Base-by-base conservation (phyloP, 2,888 invertebrate species). In the Ypsolopha scabrella region DNA sequence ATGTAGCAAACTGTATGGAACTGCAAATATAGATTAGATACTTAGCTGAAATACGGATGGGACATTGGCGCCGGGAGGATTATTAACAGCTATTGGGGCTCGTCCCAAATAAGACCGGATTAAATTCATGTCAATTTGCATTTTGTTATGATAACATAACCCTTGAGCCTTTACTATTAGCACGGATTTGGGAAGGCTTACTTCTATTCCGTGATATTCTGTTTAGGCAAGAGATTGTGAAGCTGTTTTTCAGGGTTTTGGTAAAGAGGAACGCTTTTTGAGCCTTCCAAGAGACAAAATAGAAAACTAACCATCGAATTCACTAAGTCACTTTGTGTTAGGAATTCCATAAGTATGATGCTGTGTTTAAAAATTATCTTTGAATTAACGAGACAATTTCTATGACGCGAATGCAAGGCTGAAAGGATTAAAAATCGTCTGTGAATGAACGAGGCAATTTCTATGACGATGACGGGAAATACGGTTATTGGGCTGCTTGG, bases 71-170 rank as follows among this genome's bases (percentile, higher is more conserved):
- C 52, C 57, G 51, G 55, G 58, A 60, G 71, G 74, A 79, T 78
- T 81, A 80, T 75, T 72, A 79, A 75, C 78, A 73, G 77, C 75
- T 80, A 80, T 77, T 72, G 74, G n/a, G 67, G 65, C 72, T 80
- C 71, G 68, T 67, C 70, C 70, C 41, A 71, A 65, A 71, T 80
- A 80, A 78, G 68, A 70, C 72, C 68, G 75, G 80, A 80, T 81
- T 81, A 82, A 78, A 81, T 80, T 75, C 68, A 70, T 74, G 75
- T 72, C 78, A 77, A 83, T 82, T 83, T 83, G 76, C 80, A 83
- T 83, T 83, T 80, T 81, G 77, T 79, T 78, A 82, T 75, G 69
- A 75, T 70, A 73, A 70, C 69, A 75, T 63, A 68, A 65, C 72
- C 72, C 72, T 73, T 72, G 67, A 72, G 72, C 72, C 64, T 70